Conservation (phyloP, 2,888 invertebrate species). For the Euspilapteryx auroguttella region DNA sequence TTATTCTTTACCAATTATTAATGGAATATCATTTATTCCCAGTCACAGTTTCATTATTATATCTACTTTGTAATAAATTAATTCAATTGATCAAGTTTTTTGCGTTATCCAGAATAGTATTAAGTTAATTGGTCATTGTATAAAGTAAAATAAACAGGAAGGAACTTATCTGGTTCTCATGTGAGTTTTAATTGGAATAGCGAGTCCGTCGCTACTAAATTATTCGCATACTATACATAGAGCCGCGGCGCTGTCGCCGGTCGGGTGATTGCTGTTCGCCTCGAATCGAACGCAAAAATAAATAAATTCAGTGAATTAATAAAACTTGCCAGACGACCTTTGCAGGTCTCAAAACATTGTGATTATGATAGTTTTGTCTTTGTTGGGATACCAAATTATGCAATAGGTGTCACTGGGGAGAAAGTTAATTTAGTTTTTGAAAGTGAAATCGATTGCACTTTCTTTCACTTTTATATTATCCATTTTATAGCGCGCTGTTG, state of each 20-base stretch:
- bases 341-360: constrained; percentile 38
- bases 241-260: no score
- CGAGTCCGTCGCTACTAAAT: neutral
- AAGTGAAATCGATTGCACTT: constrained; percentile 61
- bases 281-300: constrained; percentile 7
- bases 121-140: neutral
- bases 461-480: constrained; percentile 28
- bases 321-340: constrained; percentile 33
- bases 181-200: neutral
- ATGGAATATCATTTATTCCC: no score
- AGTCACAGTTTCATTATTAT: no score
- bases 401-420: constrained; percentile 59
- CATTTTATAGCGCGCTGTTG: constrained; percentile 35
- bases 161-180: neutral
- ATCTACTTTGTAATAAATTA: no score
- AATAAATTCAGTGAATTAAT: constrained; percentile 15
- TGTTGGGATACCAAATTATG: constrained; percentile 25
- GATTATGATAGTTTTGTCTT: constrained; percentile 46
- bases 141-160: neutral
- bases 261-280: constrained; percentile 4
- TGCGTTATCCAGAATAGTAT: neutral
- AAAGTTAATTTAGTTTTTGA: constrained; percentile 62
- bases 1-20: no score
- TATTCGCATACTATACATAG: no score
- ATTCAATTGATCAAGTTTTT: neutral